Conservation (phyloP, 2,888 invertebrate genomes). For the Stictocephala bisonia region DNA sequence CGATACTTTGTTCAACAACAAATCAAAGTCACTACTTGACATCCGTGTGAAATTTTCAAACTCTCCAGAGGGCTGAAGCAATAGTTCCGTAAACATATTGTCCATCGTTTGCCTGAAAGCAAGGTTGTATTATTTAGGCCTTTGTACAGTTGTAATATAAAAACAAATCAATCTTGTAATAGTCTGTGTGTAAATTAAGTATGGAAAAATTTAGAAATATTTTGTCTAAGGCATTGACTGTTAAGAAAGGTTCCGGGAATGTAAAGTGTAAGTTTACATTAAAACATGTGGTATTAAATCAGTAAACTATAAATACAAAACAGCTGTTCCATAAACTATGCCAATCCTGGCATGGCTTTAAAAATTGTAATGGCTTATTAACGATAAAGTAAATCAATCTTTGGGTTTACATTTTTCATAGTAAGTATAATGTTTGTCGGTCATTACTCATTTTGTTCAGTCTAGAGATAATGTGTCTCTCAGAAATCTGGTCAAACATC, state of each 20-base stretch:
- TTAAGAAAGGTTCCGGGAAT: not conserved
- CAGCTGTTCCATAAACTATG: not conserved
- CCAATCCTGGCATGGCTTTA: too few species aligned
- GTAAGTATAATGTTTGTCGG: not conserved
- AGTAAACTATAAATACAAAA: not conserved
- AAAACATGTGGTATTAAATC: not conserved
- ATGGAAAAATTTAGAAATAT: not conserved
- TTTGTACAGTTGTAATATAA: constrained; percentile 5
- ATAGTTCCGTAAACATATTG: constrained; percentile 16
- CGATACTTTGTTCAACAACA: constrained; percentile 39
- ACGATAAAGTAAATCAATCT: not conserved
- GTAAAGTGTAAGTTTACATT: not conserved
- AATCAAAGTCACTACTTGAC: constrained; percentile 30
- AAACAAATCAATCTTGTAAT: not conserved
- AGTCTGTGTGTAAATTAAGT: not conserved
- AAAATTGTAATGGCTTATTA: too few species aligned
- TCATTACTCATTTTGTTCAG: not conserved
- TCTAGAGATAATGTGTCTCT: not conserved
- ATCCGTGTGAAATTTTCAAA: constrained; percentile 43
- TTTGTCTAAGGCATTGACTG: not conserved
- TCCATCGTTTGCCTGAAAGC: constrained; percentile 38
- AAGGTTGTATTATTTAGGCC: not conserved
- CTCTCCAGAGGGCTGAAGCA: constrained; percentile 33
- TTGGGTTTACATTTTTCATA: not conserved
- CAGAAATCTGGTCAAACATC: too few species aligned